Evolutionary conservation across 2,888 invertebrate genomes (phyloP), one percentile per base, ranked within the genome.

Genomic region (Athalia cordata): DNA sequence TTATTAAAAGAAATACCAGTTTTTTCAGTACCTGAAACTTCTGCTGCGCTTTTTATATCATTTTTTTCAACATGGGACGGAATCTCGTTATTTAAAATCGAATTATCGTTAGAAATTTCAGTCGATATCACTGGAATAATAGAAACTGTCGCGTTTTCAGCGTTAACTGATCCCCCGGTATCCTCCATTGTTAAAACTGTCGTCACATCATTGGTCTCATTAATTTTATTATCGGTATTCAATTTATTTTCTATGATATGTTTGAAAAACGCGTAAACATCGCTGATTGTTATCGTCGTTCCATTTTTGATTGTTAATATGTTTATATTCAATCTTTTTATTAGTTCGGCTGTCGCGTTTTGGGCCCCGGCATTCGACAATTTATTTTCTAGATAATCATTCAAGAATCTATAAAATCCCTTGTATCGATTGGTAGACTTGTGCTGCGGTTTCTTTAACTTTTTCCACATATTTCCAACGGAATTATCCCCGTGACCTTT

Each of bases 171-270:
- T 62, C 45, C 75, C 9, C 47, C 43, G 49, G 29, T 49, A n/a
- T 45, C 61, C 82, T 80, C 43, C 50, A 15, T 66, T 15, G 72
- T 65, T 9, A 7, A 6, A 4, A 76, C 70, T 7, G 75, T 81
- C 45, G 81, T 80, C 49, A 78, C 78, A 52, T 83, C 81, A n/a
- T 78, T 79, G 9, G 76, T 72, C 8, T 47, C 57, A 5, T 15
- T 76, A 4, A 80, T 15, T 29, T 82, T 83, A 4, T 83, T 80
- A 47, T 82, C 77, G 79, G 29, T 29, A 29, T 89, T 89, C 80
- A 89, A 81, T 84, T 87, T 88, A 82, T 87, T 86, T 75, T 89
- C 89, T 86, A 90, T 90, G 90, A 90, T 90, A 90, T 90, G 90
- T 89, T 88, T 89, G 84, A 90, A 89, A 83, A 89, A 89, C 67